Evolutionary conservation across 2,888 invertebrate species (phyloP).

Genomic region (Macrosoma leucophasiata): DNA sequence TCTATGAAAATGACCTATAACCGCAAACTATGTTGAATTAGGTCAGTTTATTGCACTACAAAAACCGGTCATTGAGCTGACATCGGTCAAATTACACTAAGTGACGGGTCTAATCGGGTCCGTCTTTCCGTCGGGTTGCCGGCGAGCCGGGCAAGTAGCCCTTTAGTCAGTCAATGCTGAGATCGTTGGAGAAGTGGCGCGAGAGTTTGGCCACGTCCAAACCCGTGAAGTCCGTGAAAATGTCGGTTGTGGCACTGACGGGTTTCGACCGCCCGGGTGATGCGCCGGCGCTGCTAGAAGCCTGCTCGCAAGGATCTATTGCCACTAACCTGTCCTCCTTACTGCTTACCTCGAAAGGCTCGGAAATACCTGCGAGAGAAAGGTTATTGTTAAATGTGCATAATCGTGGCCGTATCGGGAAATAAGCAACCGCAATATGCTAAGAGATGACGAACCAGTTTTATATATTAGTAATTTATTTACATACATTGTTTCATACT

Average conservation of each 20-base stretch:
- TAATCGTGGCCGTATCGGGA: too few species aligned
- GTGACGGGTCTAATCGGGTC: too few species aligned
- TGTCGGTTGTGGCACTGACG: slow-evolving; percentile 47
- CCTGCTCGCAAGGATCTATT: slow-evolving; percentile 40
- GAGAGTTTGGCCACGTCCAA: slow-evolving; percentile 65
- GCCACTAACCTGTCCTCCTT: slow-evolving; percentile 51
- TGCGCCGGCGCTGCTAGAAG: slow-evolving; percentile 42
- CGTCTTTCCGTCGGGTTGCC: slow-evolving; percentile 33
- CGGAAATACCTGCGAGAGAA: slow-evolving; percentile 58
- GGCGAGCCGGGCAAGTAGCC: slow-evolving; percentile 63
- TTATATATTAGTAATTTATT: too few species aligned
- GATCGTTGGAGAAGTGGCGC: slow-evolving; percentile 66
- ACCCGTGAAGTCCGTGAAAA: slow-evolving; percentile 67
- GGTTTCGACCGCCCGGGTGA: slow-evolving; percentile 39
- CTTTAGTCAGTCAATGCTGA: slow-evolving; percentile 73
- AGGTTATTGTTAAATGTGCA: too few species aligned
- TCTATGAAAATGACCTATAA: too few species aligned
- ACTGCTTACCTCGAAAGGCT: slow-evolving; percentile 66
- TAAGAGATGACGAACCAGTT: too few species aligned
- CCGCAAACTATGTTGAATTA: too few species aligned
- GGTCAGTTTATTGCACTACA: too few species aligned
- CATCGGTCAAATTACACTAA: too few species aligned
- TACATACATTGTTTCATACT: too few species aligned
- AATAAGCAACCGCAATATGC: too few species aligned
- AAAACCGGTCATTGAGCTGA: too few species aligned